These are phyloP conservation scores for Maconellicoccus hirsutus DNA, from an alignment of 1,140 invertebrate species.

Conservation along the genomic window DNA sequence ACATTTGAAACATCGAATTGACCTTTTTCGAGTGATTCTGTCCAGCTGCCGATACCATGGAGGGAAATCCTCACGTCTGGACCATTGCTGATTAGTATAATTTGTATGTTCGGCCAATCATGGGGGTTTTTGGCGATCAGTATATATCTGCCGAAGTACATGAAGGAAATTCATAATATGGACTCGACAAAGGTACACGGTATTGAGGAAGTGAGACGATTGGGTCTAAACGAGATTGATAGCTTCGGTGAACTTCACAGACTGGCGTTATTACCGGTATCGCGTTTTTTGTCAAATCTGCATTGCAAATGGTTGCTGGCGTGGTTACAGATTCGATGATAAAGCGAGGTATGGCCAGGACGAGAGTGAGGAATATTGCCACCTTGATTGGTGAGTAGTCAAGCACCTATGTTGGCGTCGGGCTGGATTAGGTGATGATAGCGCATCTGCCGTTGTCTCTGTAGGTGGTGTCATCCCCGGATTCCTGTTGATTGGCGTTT, in stretches of 20 bases:
- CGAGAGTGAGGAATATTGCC: not conserved
- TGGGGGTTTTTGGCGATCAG: conserved; percentile 80
- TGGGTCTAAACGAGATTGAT: no score
- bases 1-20: no score
- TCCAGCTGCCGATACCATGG: conserved; percentile 54
- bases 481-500: no score
- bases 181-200: not conserved
- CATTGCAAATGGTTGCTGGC: not conserved
- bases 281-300: not conserved
- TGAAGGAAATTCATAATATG: conserved; percentile 62
- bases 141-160: conserved; percentile 72
- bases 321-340: not conserved
- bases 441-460: no score
- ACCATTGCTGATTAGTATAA: conserved; percentile 63
- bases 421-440: no score
- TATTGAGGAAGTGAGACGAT: no score
- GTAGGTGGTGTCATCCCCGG: no score
- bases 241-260: no score
- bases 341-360: not conserved
- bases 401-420: no score
- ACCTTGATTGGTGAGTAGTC: not conserved
- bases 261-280: not conserved
- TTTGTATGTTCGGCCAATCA: conserved; percentile 64
- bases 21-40: conserved; percentile 21
- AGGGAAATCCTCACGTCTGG: conserved; percentile 52